Percentiles rank a stretch among this genome's conserved stretches.
Evolutionary conservation across 2,888 invertebrate genomes (phyloP).

Genomic region (Euclidia mi): DNA sequence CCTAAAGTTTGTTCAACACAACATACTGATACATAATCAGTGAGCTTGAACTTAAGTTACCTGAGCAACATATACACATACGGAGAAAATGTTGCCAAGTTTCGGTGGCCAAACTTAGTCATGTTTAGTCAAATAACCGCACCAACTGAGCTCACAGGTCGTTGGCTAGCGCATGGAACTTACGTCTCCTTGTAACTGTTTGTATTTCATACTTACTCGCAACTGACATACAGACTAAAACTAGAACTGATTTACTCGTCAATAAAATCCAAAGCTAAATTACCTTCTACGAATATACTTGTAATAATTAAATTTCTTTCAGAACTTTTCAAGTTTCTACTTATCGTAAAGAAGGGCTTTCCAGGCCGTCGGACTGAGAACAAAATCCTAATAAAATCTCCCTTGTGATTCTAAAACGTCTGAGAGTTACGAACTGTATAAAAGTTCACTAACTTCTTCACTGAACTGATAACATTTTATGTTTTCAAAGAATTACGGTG

Average conservation of each 20-base stretch:
- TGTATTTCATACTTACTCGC: constrained; percentile 49
- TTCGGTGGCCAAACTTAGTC: constrained; percentile 50
- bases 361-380: constrained; percentile 1
- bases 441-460: constrained; percentile 56
- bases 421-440: constrained; percentile 48
- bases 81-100: constrained; percentile 49
- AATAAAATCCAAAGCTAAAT: no score
- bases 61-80: constrained; percentile 25
- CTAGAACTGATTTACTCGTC: no score
- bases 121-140: constrained; percentile 63
- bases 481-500: constrained; percentile 62
- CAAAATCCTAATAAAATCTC: constrained; percentile 25
- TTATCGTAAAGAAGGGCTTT: constrained; percentile 4
- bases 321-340: no score
- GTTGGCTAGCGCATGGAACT: constrained; percentile 54
- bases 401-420: constrained; percentile 27
- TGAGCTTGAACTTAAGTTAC: constrained; percentile 7
- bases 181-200: constrained; percentile 54
- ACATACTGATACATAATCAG: constrained; percentile 1
- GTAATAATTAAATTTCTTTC: no score
- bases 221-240: constrained; percentile 19
- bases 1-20: no score
- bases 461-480: constrained; percentile 66
- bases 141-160: constrained; percentile 49
- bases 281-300: no score